Evolutionary conservation across 2,797 vertebrate genomes (phyloP), one percentile per base, ranked within the genome.

Genomic region (Okamejei kenojei): DNA sequence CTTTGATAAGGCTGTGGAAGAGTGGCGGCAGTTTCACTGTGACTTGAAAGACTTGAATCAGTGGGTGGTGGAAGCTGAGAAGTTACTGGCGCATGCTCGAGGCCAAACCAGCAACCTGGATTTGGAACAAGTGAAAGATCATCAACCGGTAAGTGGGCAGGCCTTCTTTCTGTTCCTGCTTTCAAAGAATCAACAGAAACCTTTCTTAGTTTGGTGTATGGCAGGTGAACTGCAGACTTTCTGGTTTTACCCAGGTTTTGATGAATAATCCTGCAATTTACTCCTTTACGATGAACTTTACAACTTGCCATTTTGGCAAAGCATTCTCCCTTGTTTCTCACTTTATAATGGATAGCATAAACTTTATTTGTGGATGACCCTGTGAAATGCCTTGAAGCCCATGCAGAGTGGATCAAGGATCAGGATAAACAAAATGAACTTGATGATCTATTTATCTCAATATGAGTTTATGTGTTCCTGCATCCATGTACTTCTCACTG

Each of bases 1-100:
- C 93, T 98, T 98, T 77, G 98, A 99, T 71, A 95, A 96, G 7
- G 96, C 97, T 0, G 0, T 98, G 1, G 98, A 99, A 95, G 97
- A 96, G 7, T 99, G 98, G 98, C 96, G 97, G 54, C 97, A 97
- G 94, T 98, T 99, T 94, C 98, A 99, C 93, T 97, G 97, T 74
- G 98, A 99, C 93, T 96, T 98, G 93, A 98, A 95, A 1, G 98
- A 99, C 93, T 94, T 99, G 58, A 96, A 96, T 13, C 98, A 98
- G 95, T 98, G 98, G 98, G 93, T 98, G 93, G 95, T 94, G 0
- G 97, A 99, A 93, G 96, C 97, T 0, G 98, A 99, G 94, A 95
- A 93, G 0, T 82, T 97, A 61, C 94, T 99, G 94, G 96, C 96
- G 0, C 96, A 97, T 35, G 95, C 96, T 17, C 80, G 94, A 0